These are phyloP conservation scores for Penaeus chinensis DNA, from an alignment of 1,140 invertebrate species.

Conservation along the genomic window DNA sequence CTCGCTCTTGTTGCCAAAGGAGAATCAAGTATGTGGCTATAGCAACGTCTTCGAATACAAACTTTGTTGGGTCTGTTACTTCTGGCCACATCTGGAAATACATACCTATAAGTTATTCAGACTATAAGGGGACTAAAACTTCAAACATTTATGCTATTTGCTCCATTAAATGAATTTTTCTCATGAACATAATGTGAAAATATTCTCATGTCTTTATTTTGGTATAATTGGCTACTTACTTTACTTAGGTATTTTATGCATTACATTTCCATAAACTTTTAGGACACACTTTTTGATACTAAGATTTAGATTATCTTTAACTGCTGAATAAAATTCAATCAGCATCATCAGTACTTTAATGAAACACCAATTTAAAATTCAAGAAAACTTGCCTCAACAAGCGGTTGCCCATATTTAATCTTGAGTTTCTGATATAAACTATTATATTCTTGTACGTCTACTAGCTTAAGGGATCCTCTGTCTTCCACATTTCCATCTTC, in stretches of 20 bases:
- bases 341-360: background rate
- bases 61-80: constrained; percentile 92
- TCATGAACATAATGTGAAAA: too few relatives aligned
- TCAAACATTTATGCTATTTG: too few relatives aligned
- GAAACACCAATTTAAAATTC: background rate
- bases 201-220: too few relatives aligned
- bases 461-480: constrained; percentile 75
- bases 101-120: background rate
- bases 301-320: background rate
- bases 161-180: too few relatives aligned
- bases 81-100: constrained; percentile 78
- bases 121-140: background rate
- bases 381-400: constrained; percentile 74
- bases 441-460: constrained; percentile 79
- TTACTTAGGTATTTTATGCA: too few relatives aligned
- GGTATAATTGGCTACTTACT: too few relatives aligned
- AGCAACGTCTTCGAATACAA: constrained; percentile 95
- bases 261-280: background rate
- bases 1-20: constrained; percentile 76
- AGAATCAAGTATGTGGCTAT: constrained; percentile 92
- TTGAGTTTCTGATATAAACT: constrained; percentile 81
- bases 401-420: constrained; percentile 79
- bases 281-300: background rate
- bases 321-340: background rate
- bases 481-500: constrained; percentile 41